A percentile compares a stretch with the other conserved stretches of the same genome.
These are phyloP conservation scores for Scaptomyza parva DNA, from an alignment of 2,888 invertebrate species.

Conservation along the genomic window DNA sequence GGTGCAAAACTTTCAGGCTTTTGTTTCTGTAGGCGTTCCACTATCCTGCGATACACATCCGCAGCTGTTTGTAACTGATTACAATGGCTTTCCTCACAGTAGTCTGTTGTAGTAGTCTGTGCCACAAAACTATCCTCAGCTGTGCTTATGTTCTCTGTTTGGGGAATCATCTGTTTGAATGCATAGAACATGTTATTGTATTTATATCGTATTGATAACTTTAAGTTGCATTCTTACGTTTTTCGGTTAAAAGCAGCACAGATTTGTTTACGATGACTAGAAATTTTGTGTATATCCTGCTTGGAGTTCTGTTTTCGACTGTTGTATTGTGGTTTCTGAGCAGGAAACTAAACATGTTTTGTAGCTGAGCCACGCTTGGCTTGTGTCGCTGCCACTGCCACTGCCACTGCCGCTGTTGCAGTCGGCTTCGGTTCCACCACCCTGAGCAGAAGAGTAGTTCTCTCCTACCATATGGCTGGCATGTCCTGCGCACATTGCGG, in stretches of 20 bases:
- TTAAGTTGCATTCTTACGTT: neutral
- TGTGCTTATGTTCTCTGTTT: slow-evolving; percentile 31
- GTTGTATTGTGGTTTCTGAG: slow-evolving; percentile 26
- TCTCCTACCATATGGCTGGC: slow-evolving; percentile 63
- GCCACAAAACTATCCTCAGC: slow-evolving; percentile 2
- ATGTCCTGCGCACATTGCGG: slow-evolving; percentile 74
- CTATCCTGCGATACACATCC: slow-evolving; percentile 49
- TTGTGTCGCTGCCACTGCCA: slow-evolving; percentile 44
- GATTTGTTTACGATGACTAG: slow-evolving; percentile 60
- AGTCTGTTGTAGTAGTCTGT: neutral
- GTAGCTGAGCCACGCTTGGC: slow-evolving; percentile 46
- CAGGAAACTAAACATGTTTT: slow-evolving; percentile 56
- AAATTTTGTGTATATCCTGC: slow-evolving; percentile 52
- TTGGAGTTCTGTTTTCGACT: slow-evolving; percentile 55
- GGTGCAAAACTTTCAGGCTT: neutral
- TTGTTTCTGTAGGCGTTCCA: slow-evolving; percentile 31
- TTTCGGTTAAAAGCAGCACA: slow-evolving; percentile 9
- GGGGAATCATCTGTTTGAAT: slow-evolving; percentile 65
- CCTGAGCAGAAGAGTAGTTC: slow-evolving; percentile 26
- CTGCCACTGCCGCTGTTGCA: too few relatives aligned
- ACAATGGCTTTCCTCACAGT: slow-evolving; percentile 57
- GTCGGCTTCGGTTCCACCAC: slow-evolving; percentile 48
- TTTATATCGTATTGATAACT: neutral
- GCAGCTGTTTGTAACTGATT: slow-evolving; percentile 51
- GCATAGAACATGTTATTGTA: neutral